A percentile compares a stretch with the other conserved stretches of the same genome.
These are phyloP conservation scores for Xestia ashworthii DNA, from an alignment of 2,888 invertebrate genomes.

Conservation along the genomic window DNA sequence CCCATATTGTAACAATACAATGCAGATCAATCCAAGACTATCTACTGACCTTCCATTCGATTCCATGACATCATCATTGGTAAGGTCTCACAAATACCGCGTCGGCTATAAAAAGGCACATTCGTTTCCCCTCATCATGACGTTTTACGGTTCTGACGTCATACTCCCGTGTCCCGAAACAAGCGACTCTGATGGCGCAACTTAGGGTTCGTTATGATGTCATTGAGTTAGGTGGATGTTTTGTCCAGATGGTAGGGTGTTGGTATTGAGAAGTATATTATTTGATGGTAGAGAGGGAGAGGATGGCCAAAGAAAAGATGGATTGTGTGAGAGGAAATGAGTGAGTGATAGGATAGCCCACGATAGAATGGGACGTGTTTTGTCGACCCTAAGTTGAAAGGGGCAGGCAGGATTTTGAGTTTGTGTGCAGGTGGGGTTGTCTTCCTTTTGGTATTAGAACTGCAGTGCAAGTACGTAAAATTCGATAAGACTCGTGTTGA, in stretches of 20 bases:
- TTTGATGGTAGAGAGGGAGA: too few species aligned
- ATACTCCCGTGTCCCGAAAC: constrained; percentile 44
- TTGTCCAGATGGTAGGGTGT: not conserved
- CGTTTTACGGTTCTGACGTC: constrained; percentile 51
- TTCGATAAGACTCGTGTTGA: too few species aligned
- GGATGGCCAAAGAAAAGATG: not conserved
- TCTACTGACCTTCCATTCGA: constrained; percentile 25
- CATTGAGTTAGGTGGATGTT: constrained; percentile 17
- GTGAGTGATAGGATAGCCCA: not conserved
- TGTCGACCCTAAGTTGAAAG: not conserved
- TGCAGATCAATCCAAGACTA: constrained; percentile 2
- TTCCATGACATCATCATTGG: constrained; percentile 42
- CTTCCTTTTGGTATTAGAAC: too few species aligned
- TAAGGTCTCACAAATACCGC: constrained; percentile 42
- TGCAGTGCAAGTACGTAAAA: too few species aligned
- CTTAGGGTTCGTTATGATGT: constrained; percentile 41
- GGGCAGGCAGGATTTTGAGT: too few species aligned
- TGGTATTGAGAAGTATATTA: not conserved
- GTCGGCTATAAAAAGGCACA: constrained; percentile 47
- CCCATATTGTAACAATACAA: not conserved
- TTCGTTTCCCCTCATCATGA: constrained; percentile 46
- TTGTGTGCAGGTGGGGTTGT: too few species aligned
- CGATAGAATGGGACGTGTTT: not conserved
- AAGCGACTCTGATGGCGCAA: constrained; percentile 28
- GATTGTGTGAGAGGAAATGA: not conserved